Evolutionary conservation across 2,113 vertebrate genomes (phyloP), one percentile per base, ranked within the genome.

Genomic region (Thinocorus orbignyianus): DNA sequence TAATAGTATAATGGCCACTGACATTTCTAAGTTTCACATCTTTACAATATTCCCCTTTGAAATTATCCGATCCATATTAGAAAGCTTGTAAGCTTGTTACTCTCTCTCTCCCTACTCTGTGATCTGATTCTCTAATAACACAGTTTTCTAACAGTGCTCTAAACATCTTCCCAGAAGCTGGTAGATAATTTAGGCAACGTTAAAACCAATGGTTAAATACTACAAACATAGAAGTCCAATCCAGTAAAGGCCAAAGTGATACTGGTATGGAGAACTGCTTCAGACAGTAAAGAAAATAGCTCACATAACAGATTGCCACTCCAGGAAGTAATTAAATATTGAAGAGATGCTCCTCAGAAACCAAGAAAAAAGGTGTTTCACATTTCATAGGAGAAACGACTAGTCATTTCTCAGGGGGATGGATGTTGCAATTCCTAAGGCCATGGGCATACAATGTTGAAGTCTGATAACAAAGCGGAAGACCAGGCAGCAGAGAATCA

Each of bases 21-120:
- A 31, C 35, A 46, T 92, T 95, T 85, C 70, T 91, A 35, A 71
- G 90, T 97, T 97, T 95, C 77, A 83, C 35, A 70, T 51, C 20
- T 86, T 76, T 24, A 30, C 60, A 92, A 48, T 85, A 64, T 7
- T 81, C 11, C 90, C 35, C 68, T 94, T 74, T 49, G 39, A 79
- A 78, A 78, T 85, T 33, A 51, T 18, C 65, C 16, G 1, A 24
- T 33, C 20, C 37, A n/a, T 7, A 71, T 17, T 54, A 81, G 5
- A 17, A 88, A 64, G 39, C 18, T 69, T 77, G 8, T 82, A n/a
- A n/a, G n/a, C n/a, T n/a, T n/a, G n/a, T n/a, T 92, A 46, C 17
- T 84, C 35, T 49, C 11, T 62, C 74, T 57, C 6, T 11, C 12
- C 7, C 13, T 22, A 0, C 30, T 78, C 66, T 44, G 30, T 58